Evolutionary conservation across 1,140 invertebrate genomes (phyloP), one percentile per base, ranked within the genome.

Genomic region (Calliopsis andreniformis): DNA sequence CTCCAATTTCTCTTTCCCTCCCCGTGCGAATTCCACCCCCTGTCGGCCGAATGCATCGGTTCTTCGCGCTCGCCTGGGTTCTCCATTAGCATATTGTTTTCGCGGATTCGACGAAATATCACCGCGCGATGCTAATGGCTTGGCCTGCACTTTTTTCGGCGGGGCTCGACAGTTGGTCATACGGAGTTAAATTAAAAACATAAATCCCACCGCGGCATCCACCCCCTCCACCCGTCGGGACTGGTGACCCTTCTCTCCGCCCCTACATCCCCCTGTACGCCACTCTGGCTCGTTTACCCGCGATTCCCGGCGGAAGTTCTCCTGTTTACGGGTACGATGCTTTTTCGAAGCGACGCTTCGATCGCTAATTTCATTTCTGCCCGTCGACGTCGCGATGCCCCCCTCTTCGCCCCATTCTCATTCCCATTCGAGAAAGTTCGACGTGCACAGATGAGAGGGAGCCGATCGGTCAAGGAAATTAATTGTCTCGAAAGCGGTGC

Each of bases 61-160:
- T 76, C 82, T 82, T 83, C 80, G 70, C 76, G 73, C 43, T 70
- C 47, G 42, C 63, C 56, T 58, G 66, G 35, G 58, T 83, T 85
- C 88, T 88, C 87, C 90, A 91, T 92, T 92, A 91, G 90, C 91
- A 91, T 91, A 91, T 91, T 91, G 89, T 90, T 91, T 91, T 90
- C 88, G 84, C 85, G 86, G 86, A 91, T 90, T 88, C 88, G 87
- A 90, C 89, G 87, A 90, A 90, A 89, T 90, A 91, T 90, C 88
- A 85, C 85, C 84, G 83, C 73, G 84, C 84, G 82, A 90, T 91
- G 89, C 90, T 89, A 91, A 91, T 91, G 89, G 82, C 82, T 75
- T 80, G 76, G 80, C 70, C 83, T 80, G 83, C 82, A 69, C 79
- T 84, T 87, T 87, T 87, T 86, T 87, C 83, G 64, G 62, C 71